Conservation (phyloP, 2,797 vertebrate genomes). For the Schizopygopsis pylzovi region DNA sequence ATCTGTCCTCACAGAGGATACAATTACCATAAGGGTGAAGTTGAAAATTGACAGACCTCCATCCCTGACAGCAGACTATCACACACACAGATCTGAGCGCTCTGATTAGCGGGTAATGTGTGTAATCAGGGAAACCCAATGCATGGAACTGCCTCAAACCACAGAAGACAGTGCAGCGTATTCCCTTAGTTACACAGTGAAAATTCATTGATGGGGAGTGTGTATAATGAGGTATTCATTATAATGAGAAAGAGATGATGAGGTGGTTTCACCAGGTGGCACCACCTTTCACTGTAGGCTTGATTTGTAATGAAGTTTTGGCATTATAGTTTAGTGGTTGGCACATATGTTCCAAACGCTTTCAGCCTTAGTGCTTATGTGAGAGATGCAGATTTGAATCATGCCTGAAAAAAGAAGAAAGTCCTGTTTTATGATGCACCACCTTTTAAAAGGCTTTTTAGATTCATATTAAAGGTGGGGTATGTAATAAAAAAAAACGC, state of each 20-base stretch:
- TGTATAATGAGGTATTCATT: neutral
- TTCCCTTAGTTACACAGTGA: conserved; percentile 33
- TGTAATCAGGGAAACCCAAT: conserved; percentile 46
- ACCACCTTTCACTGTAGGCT: neutral
- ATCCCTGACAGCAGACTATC: conserved; percentile 27
- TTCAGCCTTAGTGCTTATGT: neutral
- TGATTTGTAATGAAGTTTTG: conserved; percentile 6
- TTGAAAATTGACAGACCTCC: conserved; percentile 55
- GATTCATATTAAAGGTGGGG: no score
- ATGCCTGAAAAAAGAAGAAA: neutral
- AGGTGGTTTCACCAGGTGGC: neutral
- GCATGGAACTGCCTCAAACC: conserved; percentile 33
- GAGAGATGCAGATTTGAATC: neutral
- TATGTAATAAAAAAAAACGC: no score
- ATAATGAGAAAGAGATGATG: neutral
- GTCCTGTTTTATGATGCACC: neutral
- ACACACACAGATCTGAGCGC: conserved; percentile 1
- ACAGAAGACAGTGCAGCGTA: conserved; percentile 37
- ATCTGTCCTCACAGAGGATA: conserved; percentile 53
- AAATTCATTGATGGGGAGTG: conserved; percentile 22
- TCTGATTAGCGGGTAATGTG: conserved; percentile 32
- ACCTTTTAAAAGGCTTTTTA: neutral
- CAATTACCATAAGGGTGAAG: conserved; percentile 55
- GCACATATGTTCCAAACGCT: neutral
- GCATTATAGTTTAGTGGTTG: neutral